Conservation (phyloP, 2,888 invertebrate genomes). For the Mycalesis mineus region DNA sequence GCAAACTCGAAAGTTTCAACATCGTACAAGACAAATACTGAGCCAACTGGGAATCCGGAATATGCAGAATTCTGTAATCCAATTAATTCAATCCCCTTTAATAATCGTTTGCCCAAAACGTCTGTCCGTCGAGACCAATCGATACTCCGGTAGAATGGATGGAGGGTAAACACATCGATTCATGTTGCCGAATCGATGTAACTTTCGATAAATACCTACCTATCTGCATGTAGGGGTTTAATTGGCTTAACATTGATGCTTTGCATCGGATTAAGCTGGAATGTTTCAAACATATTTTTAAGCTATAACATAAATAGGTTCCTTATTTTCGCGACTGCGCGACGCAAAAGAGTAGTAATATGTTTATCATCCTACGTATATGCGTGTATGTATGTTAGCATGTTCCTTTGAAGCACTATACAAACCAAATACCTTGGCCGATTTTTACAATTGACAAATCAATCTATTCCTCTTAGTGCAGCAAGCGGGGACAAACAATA, state of each 20-base stretch:
- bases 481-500: too few relatives aligned
- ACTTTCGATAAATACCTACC: background rate
- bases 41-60: background rate
- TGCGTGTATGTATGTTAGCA: too few relatives aligned
- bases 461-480: too few relatives aligned
- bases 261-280: too few relatives aligned
- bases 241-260: background rate
- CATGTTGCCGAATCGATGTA: background rate
- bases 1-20: background rate
- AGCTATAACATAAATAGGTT: too few relatives aligned
- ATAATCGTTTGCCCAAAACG: constrained; percentile 14
- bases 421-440: too few relatives aligned
- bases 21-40: constrained; percentile 5
- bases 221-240: background rate
- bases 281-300: too few relatives aligned
- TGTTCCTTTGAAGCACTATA: too few relatives aligned
- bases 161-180: constrained; percentile 1
- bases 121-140: constrained; percentile 19
- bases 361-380: too few relatives aligned
- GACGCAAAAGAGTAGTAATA: too few relatives aligned
- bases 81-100: constrained; percentile 11
- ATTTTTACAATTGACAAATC: too few relatives aligned
- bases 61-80: constrained; percentile 12
- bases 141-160: constrained; percentile 11
- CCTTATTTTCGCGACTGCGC: too few relatives aligned